A percentile compares a stretch with the other conserved stretches of the same genome.
Conservation (phyloP, 2,113 vertebrate genomes). For the Etia nguti region DNA sequence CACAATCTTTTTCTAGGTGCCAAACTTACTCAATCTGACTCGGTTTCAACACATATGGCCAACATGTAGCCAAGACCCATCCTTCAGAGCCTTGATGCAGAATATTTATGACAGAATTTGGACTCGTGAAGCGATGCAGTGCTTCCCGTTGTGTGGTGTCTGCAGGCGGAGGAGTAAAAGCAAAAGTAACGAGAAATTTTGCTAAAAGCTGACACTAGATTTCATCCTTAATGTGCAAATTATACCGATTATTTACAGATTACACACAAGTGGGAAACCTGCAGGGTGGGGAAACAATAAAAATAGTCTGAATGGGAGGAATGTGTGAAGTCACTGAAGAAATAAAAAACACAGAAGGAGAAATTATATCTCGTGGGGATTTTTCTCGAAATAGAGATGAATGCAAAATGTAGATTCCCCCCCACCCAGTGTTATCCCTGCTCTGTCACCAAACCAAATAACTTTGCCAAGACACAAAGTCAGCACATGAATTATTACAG, state of each 20-base stretch:
- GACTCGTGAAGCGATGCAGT: slow-evolving; percentile 6
- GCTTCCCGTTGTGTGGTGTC: not conserved
- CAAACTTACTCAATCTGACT: not conserved
- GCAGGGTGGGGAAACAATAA: not conserved
- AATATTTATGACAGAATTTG: slow-evolving; percentile 7
- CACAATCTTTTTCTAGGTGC: not conserved
- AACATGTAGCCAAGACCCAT: not conserved
- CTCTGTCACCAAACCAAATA: not conserved
- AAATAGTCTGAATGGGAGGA: not conserved
- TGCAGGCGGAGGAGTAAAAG: not conserved
- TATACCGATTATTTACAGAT: not conserved
- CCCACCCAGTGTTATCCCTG: not conserved
- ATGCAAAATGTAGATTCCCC: not conserved
- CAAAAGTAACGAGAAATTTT: not conserved
- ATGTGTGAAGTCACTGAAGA: not conserved
- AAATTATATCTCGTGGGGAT: not conserved
- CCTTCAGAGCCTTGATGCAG: slow-evolving; percentile 7
- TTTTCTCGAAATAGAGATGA: not conserved
- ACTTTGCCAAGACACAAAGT: not conserved
- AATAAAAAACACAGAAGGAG: not conserved
- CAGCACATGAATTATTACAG: not conserved
- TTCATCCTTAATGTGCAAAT: not conserved
- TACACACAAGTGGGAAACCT: not conserved
- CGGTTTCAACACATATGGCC: not conserved
- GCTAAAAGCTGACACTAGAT: not conserved